phyloP scores from a whole-genome alignment of 1,140 invertebrate genomes.

The Calliopsis andreniformis region DNA sequence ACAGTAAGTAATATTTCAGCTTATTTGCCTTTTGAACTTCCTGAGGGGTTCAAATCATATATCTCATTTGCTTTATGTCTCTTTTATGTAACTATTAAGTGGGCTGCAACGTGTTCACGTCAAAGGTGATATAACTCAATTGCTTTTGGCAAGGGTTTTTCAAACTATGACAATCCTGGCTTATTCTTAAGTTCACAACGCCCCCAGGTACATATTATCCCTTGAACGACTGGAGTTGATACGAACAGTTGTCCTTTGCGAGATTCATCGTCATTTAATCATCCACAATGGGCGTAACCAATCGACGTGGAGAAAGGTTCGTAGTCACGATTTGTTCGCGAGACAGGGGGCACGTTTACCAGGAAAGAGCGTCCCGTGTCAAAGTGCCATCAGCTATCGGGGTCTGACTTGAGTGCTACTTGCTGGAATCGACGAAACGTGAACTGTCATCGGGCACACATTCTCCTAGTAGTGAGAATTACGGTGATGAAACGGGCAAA shows the following conservation, averaged over 20 bases:
- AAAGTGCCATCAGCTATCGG: slow-evolving; percentile 72
- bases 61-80: too few species aligned
- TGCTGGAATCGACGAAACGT: slow-evolving; percentile 65
- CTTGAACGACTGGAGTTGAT: not conserved
- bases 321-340: slow-evolving; percentile 43
- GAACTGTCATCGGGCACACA: slow-evolving; percentile 56
- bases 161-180: too few species aligned
- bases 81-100: too few species aligned
- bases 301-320: slow-evolving; percentile 28
- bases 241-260: not conserved
- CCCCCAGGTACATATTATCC: too few species aligned
- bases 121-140: too few species aligned
- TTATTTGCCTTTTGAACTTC: too few species aligned
- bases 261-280: not conserved
- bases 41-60: too few species aligned
- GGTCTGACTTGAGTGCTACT: slow-evolving; percentile 53
- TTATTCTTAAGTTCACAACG: too few species aligned
- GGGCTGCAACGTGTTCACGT: too few species aligned
- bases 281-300: slow-evolving; percentile 21
- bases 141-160: too few species aligned
- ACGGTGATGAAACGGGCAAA: slow-evolving; percentile 6
- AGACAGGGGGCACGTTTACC: slow-evolving; percentile 56
- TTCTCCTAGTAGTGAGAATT: slow-evolving; percentile 8
- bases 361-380: slow-evolving; percentile 77
- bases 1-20: too few species aligned